phyloP scores from a whole-genome alignment of 2,888 invertebrate species.

The Nephrotoma guestfalica region DNA sequence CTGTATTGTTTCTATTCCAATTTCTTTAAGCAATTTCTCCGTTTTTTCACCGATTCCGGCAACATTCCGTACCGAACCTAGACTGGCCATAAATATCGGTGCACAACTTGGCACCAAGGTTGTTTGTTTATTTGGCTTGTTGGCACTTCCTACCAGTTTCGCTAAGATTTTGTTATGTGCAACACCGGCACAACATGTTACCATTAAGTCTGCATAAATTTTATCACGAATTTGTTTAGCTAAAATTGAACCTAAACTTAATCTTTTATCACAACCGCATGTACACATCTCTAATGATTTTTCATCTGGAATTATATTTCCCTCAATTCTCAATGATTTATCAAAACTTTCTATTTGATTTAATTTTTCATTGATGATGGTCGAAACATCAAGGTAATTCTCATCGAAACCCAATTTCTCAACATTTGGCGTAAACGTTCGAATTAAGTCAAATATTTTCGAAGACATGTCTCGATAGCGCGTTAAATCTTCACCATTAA shows the following conservation, averaged over 20 bases:
- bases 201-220: slow-evolving; percentile 49
- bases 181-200: slow-evolving; percentile 71
- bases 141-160: slow-evolving; percentile 54
- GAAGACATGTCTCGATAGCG: slow-evolving; percentile 65
- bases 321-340: slow-evolving; percentile 19
- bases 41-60: slow-evolving; percentile 67
- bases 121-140: slow-evolving; percentile 76
- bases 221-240: slow-evolving; percentile 61
- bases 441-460: slow-evolving; percentile 55
- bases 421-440: slow-evolving; percentile 55
- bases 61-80: slow-evolving; percentile 46
- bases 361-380: slow-evolving; percentile 38
- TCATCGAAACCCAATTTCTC: slow-evolving; percentile 78
- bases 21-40: slow-evolving; percentile 44
- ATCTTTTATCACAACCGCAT: slow-evolving; percentile 58
- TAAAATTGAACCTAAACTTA: slow-evolving; percentile 55
- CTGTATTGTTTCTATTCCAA: slow-evolving; percentile 48
- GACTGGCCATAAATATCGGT: slow-evolving; percentile 46
- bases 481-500: slow-evolving; percentile 71
- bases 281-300: slow-evolving; percentile 41
- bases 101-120: slow-evolving; percentile 56
- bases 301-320: slow-evolving; percentile 44
- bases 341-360: slow-evolving; percentile 6
- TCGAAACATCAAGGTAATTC: slow-evolving; percentile 67
- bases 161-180: slow-evolving; percentile 73